Percentiles rank a stretch among this genome's conserved stretches.
phyloP scores from a whole-genome alignment of 2,888 invertebrate species.

The Dasypolia templi region DNA sequence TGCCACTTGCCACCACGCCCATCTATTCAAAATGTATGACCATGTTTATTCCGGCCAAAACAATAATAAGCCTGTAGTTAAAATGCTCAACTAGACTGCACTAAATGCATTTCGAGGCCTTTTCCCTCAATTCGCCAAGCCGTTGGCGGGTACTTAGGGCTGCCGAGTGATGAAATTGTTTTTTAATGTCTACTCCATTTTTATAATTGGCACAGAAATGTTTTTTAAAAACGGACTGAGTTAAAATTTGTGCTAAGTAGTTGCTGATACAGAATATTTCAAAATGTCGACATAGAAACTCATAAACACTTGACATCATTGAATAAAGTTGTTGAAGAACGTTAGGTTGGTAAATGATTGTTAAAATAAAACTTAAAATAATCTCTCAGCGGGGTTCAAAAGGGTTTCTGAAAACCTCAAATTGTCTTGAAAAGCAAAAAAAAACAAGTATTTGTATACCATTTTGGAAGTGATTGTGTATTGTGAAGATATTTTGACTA shows the following conservation, averaged over 20 bases:
- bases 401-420: not conserved
- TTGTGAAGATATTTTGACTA: not conserved
- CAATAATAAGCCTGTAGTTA: slow-evolving; percentile 69
- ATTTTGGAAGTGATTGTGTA: not conserved
- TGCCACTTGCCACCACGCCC: not conserved
- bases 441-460: not conserved
- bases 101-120: slow-evolving; percentile 81
- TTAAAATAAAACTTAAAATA: not conserved
- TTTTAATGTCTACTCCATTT: slow-evolving; percentile 48
- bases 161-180: slow-evolving; percentile 49
- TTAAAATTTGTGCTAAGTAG: slow-evolving; percentile 14
- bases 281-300: too few species aligned
- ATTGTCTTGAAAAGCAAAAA: not conserved
- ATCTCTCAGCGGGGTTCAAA: not conserved
- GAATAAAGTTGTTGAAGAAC: not conserved
- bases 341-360: not conserved
- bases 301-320: not conserved
- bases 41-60: slow-evolving; percentile 61
- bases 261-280: not conserved
- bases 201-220: slow-evolving; percentile 38
- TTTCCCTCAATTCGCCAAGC: slow-evolving; percentile 71
- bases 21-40: slow-evolving; percentile 50
- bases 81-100: slow-evolving; percentile 73
- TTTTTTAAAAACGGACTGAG: slow-evolving; percentile 20
- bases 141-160: slow-evolving; percentile 74